Conservation (phyloP, 2,113 vertebrate species). For the Aldabrachelys gigantea region DNA sequence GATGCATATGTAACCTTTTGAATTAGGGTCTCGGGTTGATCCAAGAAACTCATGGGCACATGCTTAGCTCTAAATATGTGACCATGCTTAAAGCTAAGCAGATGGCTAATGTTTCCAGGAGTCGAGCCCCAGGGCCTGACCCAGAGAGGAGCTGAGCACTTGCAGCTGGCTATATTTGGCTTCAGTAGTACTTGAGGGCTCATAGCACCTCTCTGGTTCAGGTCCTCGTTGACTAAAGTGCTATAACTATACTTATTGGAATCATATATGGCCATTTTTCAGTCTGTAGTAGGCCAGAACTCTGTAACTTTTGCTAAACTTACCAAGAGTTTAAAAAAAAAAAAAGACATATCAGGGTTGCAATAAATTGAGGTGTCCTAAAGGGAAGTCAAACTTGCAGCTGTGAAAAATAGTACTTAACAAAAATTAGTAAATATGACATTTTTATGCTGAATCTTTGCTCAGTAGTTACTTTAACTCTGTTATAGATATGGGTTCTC, state of each 20-base stretch:
- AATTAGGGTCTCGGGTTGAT: neutral
- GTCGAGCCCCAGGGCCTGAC: neutral
- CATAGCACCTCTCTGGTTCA: neutral
- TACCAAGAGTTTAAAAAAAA: neutral
- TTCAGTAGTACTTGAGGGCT: neutral
- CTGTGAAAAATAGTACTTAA: slow-evolving; percentile 24
- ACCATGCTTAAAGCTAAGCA: neutral
- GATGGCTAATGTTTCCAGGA: neutral
- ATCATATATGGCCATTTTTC: slow-evolving; percentile 14
- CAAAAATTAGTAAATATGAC: slow-evolving; percentile 35
- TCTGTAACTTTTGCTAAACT: neutral
- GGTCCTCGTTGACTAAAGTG: neutral
- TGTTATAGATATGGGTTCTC: slow-evolving; percentile 74
- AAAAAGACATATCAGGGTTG: neutral
- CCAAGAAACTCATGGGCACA: neutral
- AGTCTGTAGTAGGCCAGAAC: slow-evolving; percentile 30
- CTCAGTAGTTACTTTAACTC: slow-evolving; percentile 52
- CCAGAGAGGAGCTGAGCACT: neutral
- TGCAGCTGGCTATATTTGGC: neutral
- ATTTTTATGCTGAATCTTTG: slow-evolving; percentile 50
- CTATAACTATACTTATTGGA: neutral
- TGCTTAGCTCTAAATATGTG: neutral
- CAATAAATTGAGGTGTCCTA: slow-evolving; percentile 29
- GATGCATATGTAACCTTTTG: neutral
- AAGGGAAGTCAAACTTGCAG: slow-evolving; percentile 26